Percentiles rank a stretch among this genome's conserved stretches.
phyloP scores from a whole-genome alignment of 2,888 invertebrate genomes.

The Apodemia mormo region DNA sequence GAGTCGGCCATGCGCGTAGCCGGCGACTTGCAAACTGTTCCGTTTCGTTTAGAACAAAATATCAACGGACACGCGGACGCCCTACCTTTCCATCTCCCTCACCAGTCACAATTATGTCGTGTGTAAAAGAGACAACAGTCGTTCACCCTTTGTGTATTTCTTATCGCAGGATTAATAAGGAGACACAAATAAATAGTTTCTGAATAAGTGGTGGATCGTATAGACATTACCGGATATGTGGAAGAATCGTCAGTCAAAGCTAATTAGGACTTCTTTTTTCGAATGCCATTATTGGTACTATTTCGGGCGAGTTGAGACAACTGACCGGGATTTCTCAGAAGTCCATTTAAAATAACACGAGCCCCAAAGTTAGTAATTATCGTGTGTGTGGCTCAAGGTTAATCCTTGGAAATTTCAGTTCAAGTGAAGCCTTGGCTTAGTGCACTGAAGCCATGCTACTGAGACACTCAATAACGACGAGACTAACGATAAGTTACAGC shows the following conservation, averaged over 20 bases:
- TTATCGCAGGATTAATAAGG: constrained; percentile 77
- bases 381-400: constrained; percentile 29
- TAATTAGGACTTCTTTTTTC: constrained; percentile 15
- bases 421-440: constrained; percentile 12
- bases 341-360: constrained; percentile 26
- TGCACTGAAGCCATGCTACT: constrained; percentile 18
- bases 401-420: constrained; percentile 21
- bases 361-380: constrained; percentile 23
- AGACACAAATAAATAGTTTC: constrained; percentile 72
- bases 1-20: constrained; percentile 71
- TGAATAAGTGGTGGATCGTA: constrained; percentile 70
- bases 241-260: constrained; percentile 14
- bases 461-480: constrained; percentile 3
- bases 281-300: constrained; percentile 20
- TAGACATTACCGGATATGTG: constrained; percentile 45
- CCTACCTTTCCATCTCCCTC: constrained; percentile 74
- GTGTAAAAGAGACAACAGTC: constrained; percentile 57
- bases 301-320: constrained; percentile 9
- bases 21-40: constrained; percentile 81
- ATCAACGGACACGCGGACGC: constrained; percentile 74
- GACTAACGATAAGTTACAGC: background rate
- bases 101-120: constrained; percentile 47
- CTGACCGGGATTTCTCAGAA: constrained; percentile 22
- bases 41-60: constrained; percentile 70
- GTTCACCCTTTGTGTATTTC: constrained; percentile 56